Evolutionary conservation across 2,888 invertebrate genomes (phyloP), one percentile per base, ranked within the genome.

Genomic region (Epinotia bilunana): DNA sequence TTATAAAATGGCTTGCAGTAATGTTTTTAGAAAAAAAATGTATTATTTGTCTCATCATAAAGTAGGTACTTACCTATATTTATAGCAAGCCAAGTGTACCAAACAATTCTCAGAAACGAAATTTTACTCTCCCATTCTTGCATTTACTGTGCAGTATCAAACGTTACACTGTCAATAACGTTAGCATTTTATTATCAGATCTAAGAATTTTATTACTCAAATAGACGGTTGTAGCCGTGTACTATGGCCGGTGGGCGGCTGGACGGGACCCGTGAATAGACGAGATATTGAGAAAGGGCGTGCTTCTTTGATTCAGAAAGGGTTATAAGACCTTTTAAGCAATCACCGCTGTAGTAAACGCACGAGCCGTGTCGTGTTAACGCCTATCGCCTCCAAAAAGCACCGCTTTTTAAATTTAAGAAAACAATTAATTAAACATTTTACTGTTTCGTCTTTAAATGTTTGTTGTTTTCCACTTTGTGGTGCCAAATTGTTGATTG

Each of bases 151-250:
- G 77, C 57, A 72, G 80, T 79, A 80, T 83, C 82, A 80, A 79
- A 81, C 76, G 79, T 67, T 81, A 83, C 86, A 86, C 83, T 86
- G 84, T 84, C 87, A 86, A 89, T 90, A 90, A 90, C 88, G 87
- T 90, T 77, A 84, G 82, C 80, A 80, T 87, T 89, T 90, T 90
- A 90, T 85, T 88, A 84, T 84, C 86, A 82, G 85, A 88, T 88
- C 88, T 87, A 81, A 84, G 85, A 84, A 84, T 88, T 91, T 91
- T 92, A 91, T 86, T 80, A 80, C 81, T 79, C 76, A 81, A 86
- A 88, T 82, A 78, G 81, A 83, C 80, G 80, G 80, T 76, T 78
- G 78, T 77, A 69, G 72, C 79, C 74, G 80, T 81, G 77, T 75
- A 79, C 79, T 64, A 78, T 62, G 78, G 78, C 39, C 79, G 80